Base-by-base conservation (phyloP, 2,888 invertebrate species). In the Archips crataeganus region DNA sequence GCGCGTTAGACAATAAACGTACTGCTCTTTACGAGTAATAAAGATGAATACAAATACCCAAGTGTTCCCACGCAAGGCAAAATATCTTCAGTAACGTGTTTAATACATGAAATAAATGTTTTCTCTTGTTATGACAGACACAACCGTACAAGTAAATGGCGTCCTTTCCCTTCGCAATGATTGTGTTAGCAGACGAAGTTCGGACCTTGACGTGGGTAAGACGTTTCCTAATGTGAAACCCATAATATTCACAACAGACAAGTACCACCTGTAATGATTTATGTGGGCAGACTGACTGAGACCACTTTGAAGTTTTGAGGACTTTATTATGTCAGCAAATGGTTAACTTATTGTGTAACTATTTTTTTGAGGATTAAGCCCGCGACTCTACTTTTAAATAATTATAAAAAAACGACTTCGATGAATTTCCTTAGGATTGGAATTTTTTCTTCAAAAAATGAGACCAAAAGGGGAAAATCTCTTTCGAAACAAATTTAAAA, bases 191-290 rank as follows among this genome's bases (percentile, higher is more conserved):
- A 80, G 77, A 79, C 79, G 78, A 82, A 84, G 80, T 85, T 85
- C 63, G 72, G 71, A 80, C 76, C 82, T 84, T 89, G 89, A 89
- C 81, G 81, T 85, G 88, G 89, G 89, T 89, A 80, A 83, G 89
- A 89, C 90, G 86, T 82, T 79, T 81, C 81, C 77, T 70, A 68
- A 74, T 70, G 64, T 61, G 64, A 59, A 68, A 67, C 60, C 69
- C 69, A 47, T 63, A 68, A 71, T 75, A 71, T 70, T 71, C 60
- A 60, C 68, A 47, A 62, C 23, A 39, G 65, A 23, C 45, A 62
- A 57, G 32, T 36, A 51, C 62, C 64, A 15, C 42, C 59, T 23
- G 34, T 49, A 59, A 57, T 62, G 32, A 10, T 34, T 68, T 54
- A 10, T 42, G 45, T 57, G 11, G 63, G 54, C 45, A 11, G 62